A percentile compares a stretch with the other conserved stretches of the same genome.
These are phyloP conservation scores for Ormyrus pomaceus DNA, from an alignment of 2,888 invertebrate genomes.

Conservation along the genomic window DNA sequence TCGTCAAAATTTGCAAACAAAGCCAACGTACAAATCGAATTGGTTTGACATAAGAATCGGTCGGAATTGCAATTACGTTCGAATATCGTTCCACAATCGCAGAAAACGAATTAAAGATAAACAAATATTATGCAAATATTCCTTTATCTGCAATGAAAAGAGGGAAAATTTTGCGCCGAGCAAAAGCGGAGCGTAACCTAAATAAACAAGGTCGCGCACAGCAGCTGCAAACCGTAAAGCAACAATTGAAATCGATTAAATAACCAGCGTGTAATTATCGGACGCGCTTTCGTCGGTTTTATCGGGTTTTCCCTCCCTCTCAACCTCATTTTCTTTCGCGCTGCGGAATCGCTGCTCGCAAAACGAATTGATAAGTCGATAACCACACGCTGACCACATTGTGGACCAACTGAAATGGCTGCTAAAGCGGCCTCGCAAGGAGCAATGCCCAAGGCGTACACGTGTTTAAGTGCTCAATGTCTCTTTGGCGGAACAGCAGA, in stretches of 20 bases:
- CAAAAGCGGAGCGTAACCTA: conserved; percentile 1
- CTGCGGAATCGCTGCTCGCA: neutral
- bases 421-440: neutral
- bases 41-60: too few relatives aligned
- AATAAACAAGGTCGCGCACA: conserved; percentile 20
- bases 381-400: neutral
- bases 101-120: conserved; percentile 9
- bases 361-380: conserved; percentile 26
- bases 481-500: too few relatives aligned
- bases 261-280: conserved; percentile 32
- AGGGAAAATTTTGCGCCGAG: neutral
- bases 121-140: conserved; percentile 6
- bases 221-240: conserved; percentile 8
- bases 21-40: too few relatives aligned
- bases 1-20: too few relatives aligned
- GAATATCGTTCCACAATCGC: neutral
- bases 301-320: neutral
- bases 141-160: neutral
- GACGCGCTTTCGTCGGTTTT: conserved; percentile 11
- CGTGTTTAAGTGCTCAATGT: too few relatives aligned
- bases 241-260: conserved; percentile 36
- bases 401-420: neutral
- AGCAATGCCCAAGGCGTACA: too few relatives aligned
- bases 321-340: neutral
- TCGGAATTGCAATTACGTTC: too few relatives aligned